A percentile compares a stretch with the other conserved stretches of the same genome.
These are phyloP conservation scores for Athalia cordata DNA, from an alignment of 2,888 invertebrate species.

Conservation along the genomic window DNA sequence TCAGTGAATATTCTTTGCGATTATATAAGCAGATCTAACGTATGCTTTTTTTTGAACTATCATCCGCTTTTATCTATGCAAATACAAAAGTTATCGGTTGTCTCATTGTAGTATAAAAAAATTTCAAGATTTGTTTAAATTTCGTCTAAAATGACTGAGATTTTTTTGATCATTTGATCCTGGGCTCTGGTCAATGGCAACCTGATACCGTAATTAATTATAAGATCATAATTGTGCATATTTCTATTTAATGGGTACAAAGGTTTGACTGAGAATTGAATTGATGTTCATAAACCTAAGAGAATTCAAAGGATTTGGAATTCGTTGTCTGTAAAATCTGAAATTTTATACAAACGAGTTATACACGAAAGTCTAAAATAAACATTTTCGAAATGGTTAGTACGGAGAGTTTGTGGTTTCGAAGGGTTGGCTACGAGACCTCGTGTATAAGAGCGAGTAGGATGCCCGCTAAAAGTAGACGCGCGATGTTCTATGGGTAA, in stretches of 20 bases:
- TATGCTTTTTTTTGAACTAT: not conserved
- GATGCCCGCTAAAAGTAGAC: slow-evolving; percentile 58
- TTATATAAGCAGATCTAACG: not conserved
- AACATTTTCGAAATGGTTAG: slow-evolving; percentile 70
- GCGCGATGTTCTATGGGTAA: slow-evolving; percentile 48
- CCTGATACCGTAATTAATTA: no score
- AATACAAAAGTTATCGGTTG: no score
- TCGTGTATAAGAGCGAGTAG: slow-evolving; percentile 48
- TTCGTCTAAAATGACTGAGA: no score
- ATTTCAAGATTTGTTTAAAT: no score
- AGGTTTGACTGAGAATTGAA: no score
- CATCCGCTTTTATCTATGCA: not conserved
- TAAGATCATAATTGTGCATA: no score
- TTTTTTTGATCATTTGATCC: no score
- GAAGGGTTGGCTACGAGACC: slow-evolving; percentile 38
- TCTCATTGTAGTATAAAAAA: no score
- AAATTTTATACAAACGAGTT: not conserved
- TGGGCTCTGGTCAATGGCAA: no score
- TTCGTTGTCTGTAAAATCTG: not conserved
- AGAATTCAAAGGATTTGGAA: not conserved
- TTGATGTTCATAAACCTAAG: no score
- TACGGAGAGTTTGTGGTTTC: slow-evolving; percentile 54
- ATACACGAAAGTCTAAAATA: slow-evolving; percentile 63
- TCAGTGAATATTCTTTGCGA: no score
- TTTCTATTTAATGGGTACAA: no score